These are phyloP conservation scores for Mastigias papua DNA, from an alignment of 30 jellyfish, hydroid and myxozoan species.

Conservation along the genomic window DNA sequence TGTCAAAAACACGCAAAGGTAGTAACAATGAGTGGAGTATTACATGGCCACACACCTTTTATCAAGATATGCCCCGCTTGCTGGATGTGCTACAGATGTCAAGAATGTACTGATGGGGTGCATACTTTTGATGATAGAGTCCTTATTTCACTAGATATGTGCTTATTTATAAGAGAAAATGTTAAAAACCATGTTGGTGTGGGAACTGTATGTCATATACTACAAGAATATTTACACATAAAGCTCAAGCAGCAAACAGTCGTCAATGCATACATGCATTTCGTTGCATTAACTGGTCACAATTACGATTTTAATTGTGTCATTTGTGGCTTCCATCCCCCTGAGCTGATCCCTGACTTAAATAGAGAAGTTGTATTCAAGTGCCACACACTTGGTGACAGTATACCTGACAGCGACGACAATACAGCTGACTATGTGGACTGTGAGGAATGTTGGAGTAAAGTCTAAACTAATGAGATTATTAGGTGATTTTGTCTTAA, in stretches of 20 bases:
- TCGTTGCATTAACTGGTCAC: slow-evolving; percentile 48
- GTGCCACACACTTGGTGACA: neutral
- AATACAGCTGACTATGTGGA: slow-evolving; percentile 10
- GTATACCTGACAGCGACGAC: neutral
- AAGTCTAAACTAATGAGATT: neutral
- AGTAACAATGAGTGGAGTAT: slow-evolving; percentile 19
- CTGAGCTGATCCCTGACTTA: slow-evolving; percentile 60
- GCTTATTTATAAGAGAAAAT: slow-evolving; percentile 20
- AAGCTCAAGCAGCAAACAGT: slow-evolving; percentile 20
- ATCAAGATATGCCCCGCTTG: slow-evolving; percentile 49
- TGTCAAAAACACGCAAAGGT: slow-evolving; percentile 17
- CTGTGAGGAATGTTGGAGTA: neutral
- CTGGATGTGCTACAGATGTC: slow-evolving; percentile 51
- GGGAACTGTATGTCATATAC: slow-evolving; percentile 25
- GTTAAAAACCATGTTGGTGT: slow-evolving; percentile 44
- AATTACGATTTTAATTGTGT: slow-evolving; percentile 52
- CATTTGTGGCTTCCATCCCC: slow-evolving; percentile 55
- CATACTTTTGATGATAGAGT: slow-evolving; percentile 64
- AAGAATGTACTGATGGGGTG: slow-evolving; percentile 65
- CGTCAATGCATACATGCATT: slow-evolving; percentile 22
- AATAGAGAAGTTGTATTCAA: slow-evolving; percentile 71
- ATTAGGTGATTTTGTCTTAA: neutral
- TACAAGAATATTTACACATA: neutral
- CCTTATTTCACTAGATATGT: slow-evolving; percentile 55
- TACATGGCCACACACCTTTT: slow-evolving; percentile 30